Percentiles rank a stretch among this genome's conserved stretches.
phyloP scores from a whole-genome alignment of 35 echinoderm and acorn worm species.

The Apostichopus japonicus region DNA sequence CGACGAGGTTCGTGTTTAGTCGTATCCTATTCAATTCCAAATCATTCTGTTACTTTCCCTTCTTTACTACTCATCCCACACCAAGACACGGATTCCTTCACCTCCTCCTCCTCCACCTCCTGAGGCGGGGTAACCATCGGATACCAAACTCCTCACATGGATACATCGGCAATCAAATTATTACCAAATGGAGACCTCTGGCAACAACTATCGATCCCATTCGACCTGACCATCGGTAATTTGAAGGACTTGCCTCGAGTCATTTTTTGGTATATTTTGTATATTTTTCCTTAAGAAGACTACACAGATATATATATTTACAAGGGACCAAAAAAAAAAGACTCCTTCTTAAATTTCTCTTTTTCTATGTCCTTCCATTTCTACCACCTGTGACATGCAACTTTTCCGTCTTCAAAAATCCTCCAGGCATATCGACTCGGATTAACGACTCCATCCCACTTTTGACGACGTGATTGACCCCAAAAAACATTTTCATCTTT shows the following conservation, averaged over 20 bases:
- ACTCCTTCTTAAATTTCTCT: not conserved
- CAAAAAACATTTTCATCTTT: not conserved
- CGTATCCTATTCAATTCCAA: too few species aligned
- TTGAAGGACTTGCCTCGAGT: not conserved
- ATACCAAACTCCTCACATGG: not conserved
- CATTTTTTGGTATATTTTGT: not conserved
- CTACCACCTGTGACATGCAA: not conserved
- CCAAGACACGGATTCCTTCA: not conserved
- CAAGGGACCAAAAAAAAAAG: not conserved
- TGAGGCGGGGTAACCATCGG: not conserved
- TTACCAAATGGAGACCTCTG: not conserved
- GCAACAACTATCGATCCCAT: slow-evolving; percentile 1
- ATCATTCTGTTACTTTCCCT: too few species aligned
- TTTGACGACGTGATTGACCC: not conserved
- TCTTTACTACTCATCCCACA: too few species aligned
- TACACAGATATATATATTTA: not conserved
- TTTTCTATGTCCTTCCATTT: not conserved
- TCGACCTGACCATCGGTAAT: slow-evolving; percentile 12
- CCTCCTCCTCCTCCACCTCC: not conserved
- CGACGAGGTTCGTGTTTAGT: too few species aligned
- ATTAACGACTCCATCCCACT: not conserved
- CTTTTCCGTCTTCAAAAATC: not conserved
- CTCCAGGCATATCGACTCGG: not conserved
- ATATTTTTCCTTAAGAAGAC: too few species aligned
- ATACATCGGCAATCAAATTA: not conserved